Evolutionary conservation across 2,797 vertebrate species (phyloP).

Genomic region (Notolabrus celidotus): DNA sequence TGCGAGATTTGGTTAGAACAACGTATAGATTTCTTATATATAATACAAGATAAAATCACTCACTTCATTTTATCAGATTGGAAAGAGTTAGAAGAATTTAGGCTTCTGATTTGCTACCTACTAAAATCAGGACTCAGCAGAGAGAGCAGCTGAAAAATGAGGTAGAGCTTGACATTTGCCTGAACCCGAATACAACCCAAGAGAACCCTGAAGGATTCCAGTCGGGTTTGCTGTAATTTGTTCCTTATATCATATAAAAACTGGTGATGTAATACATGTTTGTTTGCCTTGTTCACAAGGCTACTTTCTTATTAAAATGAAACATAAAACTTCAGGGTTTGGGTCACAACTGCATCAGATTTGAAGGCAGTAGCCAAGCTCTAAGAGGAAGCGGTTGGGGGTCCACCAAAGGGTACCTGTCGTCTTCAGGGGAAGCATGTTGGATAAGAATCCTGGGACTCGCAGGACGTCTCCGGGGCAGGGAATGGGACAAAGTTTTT

Average conservation of each 20-base stretch:
- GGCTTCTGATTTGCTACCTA: slow-evolving; percentile 26
- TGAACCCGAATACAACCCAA: slow-evolving; percentile 48
- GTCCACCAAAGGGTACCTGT: slow-evolving; percentile 92
- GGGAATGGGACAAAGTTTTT: slow-evolving; percentile 89
- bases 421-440: slow-evolving; percentile 97
- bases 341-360: slow-evolving; percentile 37
- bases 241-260: background rate
- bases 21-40: background rate
- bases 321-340: slow-evolving; percentile 16
- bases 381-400: slow-evolving; percentile 47
- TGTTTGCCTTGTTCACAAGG: background rate
- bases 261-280: background rate
- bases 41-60: slow-evolving; percentile 69
- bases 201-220: slow-evolving; percentile 24
- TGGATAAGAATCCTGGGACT: slow-evolving; percentile 99
- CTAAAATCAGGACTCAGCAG: slow-evolving; percentile 24
- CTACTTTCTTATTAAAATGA: background rate
- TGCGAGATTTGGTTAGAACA: no score
- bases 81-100: slow-evolving; percentile 17
- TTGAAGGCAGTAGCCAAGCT: slow-evolving; percentile 74
- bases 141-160: slow-evolving; percentile 35
- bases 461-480: slow-evolving; percentile 95
- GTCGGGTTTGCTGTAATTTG: slow-evolving; percentile 11
- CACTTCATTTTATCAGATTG: slow-evolving; percentile 14
- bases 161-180: slow-evolving; percentile 76